A percentile compares a stretch with the other conserved stretches of the same genome.
Evolutionary conservation across 2,888 invertebrate genomes (phyloP).

Genomic region (Torymus texanus): DNA sequence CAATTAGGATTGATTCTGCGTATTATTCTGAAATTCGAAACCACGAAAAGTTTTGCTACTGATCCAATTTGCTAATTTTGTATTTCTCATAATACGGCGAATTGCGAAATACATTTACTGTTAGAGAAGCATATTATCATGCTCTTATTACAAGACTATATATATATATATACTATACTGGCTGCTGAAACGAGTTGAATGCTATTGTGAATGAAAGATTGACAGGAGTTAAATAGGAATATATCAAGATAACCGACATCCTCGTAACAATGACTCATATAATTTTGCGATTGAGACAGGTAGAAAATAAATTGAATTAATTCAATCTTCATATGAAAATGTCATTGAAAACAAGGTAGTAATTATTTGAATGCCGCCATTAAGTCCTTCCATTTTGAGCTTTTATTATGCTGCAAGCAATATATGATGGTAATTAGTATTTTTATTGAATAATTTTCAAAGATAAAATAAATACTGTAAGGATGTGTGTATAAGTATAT

Average conservation of each 20-base stretch:
- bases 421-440: too few relatives aligned
- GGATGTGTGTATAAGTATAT: too few relatives aligned
- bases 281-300: slow-evolving; percentile 9
- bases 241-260: too few relatives aligned
- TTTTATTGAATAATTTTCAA: neutral
- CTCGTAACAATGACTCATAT: slow-evolving; percentile 7
- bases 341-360: neutral
- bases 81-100: neutral
- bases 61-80: slow-evolving; percentile 24
- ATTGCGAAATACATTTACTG: too few relatives aligned
- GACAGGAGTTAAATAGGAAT: too few relatives aligned
- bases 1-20: neutral
- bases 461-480: too few relatives aligned
- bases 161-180: neutral
- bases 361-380: neutral
- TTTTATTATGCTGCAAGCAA: too few relatives aligned
- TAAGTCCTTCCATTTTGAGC: too few relatives aligned
- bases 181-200: neutral
- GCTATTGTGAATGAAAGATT: too few relatives aligned
- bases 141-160: too few relatives aligned
- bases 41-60: slow-evolving; percentile 1
- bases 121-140: too few relatives aligned
- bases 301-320: slow-evolving; percentile 7
- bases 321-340: slow-evolving; percentile 8
- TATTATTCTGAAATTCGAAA: neutral